Evolutionary conservation across 2,113 vertebrate species (phyloP).

Genomic region (Nibea coibor): DNA sequence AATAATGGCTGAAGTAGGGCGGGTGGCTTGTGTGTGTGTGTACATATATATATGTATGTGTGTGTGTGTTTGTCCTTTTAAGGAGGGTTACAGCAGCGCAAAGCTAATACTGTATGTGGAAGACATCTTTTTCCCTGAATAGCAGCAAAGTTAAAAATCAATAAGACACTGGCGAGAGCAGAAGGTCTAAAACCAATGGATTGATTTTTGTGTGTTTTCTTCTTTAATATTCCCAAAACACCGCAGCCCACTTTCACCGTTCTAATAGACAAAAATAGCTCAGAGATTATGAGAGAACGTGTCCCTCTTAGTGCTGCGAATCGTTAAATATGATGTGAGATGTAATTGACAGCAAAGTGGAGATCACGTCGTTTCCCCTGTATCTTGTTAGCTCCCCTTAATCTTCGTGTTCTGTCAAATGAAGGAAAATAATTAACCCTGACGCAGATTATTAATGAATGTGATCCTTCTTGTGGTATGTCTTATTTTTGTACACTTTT

Average conservation of each 20-base stretch:
- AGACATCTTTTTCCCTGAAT: constrained; percentile 52
- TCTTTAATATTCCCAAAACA: constrained; percentile 21
- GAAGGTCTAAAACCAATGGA: constrained; percentile 57
- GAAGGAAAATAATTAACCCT: constrained; percentile 4
- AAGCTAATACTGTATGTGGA: constrained; percentile 24
- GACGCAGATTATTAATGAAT: neutral
- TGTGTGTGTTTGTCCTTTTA: constrained; percentile 31
- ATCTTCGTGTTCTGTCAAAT: neutral
- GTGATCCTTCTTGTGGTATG: neutral
- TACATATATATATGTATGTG: constrained; percentile 4
- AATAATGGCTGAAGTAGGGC: constrained; percentile 44
- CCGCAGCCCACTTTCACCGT: neutral
- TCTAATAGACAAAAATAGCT: constrained; percentile 15
- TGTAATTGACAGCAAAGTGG: neutral
- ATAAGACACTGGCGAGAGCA: constrained; percentile 49
- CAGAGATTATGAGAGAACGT: neutral
- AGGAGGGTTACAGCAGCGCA: constrained; percentile 25
- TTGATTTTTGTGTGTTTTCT: constrained; percentile 37
- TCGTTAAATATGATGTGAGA: neutral
- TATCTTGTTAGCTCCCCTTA: neutral
- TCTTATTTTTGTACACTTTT: too few species aligned
- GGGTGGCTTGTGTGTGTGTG: neutral
- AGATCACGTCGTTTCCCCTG: constrained; percentile 1
- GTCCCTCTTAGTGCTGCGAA: constrained; percentile 1
- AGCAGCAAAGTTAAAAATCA: constrained; percentile 67